Evolutionary conservation across 2,797 vertebrate genomes (phyloP), one percentile per base, ranked within the genome.

Genomic region (Anguilla pacifica): DNA sequence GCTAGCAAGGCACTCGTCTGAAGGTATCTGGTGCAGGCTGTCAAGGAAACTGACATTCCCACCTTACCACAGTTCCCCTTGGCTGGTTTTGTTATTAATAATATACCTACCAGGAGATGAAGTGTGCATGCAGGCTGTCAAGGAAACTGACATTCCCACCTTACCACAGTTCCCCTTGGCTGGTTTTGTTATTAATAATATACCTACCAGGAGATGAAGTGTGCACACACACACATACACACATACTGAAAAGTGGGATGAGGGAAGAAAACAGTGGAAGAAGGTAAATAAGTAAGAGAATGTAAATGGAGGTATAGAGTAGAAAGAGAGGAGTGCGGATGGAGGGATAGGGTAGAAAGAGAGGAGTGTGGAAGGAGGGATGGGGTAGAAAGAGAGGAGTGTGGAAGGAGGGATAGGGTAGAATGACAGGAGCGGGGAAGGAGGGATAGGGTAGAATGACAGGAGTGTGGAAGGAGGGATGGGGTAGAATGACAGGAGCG

Each of bases 1-100:
- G 98, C 99, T 93, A 99, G 94, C 90, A 99, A 96, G 94, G 97
- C 97, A 88, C 98, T 98, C 17, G 97, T 99, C 94, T 98, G 98
- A 88, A 99, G 96, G 93, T 99, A 99, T 92, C 98, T 99, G 92
- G 1, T 15, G 86, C 0, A 53, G 3, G n/a, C 88, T 86, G 96
- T 97, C 88, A 98, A 98, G 96, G 96, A 94, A 92, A 91, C 6
- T 11, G 87, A 89, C 17, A 49, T 2, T 39, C 15, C 15, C 31
- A 17, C 6, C 43, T 35, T 35, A 10, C 3, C 17, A 4, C 22
- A 25, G n/a, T n/a, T 35, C 31, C 28, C 35, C 11, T 19, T 31
- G 28, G 70, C 70, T 72, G 70, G 70, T 72, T 4, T 31, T 31
- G 11, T 2, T 64, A 31, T 39, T 22, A 77, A 17, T 19, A 77